Percentiles rank a stretch among this genome's conserved stretches.
Evolutionary conservation across 2,888 invertebrate species (phyloP).

Genomic region (Agrilus biguttatus): DNA sequence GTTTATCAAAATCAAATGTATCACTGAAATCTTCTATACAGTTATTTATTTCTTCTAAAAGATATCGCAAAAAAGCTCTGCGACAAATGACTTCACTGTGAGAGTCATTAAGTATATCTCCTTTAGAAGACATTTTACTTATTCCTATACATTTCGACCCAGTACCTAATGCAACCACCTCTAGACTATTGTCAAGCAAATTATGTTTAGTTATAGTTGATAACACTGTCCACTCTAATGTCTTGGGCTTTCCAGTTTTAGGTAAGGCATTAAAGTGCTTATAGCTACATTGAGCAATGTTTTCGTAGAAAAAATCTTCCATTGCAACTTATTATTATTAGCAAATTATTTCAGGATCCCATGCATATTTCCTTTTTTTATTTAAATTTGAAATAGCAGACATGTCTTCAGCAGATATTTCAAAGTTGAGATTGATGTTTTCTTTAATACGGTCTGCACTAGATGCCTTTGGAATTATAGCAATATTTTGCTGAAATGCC

Average conservation of each 20-base stretch:
- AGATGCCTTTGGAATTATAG: constrained; percentile 51
- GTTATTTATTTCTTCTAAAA: constrained; percentile 42
- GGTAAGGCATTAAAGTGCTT: constrained; percentile 46
- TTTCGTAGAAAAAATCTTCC: constrained; percentile 15
- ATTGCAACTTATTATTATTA: constrained; percentile 17
- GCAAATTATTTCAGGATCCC: constrained; percentile 40
- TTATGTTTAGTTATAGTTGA: constrained; percentile 53
- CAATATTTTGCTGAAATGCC: constrained; percentile 59
- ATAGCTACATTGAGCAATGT: constrained; percentile 43
- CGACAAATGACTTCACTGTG: constrained; percentile 85
- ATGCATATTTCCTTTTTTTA: constrained; percentile 36
- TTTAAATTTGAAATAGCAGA: constrained; percentile 30
- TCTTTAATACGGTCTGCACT: constrained; percentile 39
- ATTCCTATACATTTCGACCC: constrained; percentile 86
- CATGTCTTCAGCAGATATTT: constrained; percentile 39
- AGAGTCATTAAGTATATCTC: constrained; percentile 71
- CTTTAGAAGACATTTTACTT: constrained; percentile 45
- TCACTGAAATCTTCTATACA: constrained; percentile 5
- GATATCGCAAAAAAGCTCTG: constrained; percentile 64
- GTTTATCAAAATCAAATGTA: constrained; percentile 12
- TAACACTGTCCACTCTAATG: constrained; percentile 71
- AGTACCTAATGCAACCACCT: constrained; percentile 71
- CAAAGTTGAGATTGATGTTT: constrained; percentile 45
- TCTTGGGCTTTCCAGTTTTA: constrained; percentile 67
- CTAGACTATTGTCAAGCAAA: constrained; percentile 20